A percentile compares a stretch with the other conserved stretches of the same genome.
These are phyloP conservation scores for Charadrius vociferus DNA, from an alignment of 2,113 vertebrate species.

Conservation along the genomic window DNA sequence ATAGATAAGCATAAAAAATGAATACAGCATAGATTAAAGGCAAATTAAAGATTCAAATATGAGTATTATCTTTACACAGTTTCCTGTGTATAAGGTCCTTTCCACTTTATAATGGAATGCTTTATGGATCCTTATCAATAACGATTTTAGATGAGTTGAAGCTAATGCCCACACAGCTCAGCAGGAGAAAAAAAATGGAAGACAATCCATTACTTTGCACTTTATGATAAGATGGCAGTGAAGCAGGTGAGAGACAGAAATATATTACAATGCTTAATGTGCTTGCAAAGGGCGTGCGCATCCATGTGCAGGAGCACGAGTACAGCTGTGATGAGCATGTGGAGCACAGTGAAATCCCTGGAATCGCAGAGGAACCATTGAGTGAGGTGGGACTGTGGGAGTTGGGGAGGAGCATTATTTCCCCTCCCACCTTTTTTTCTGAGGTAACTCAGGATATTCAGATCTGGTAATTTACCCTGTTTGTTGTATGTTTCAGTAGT, in stretches of 20 bases:
- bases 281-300: background rate
- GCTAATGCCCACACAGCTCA: background rate
- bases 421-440: background rate
- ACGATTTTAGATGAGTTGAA: background rate
- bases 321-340: background rate
- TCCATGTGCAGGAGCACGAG: fast-evolving
- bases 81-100: background rate
- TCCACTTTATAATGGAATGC: background rate
- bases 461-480: background rate
- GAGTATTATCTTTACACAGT: background rate
- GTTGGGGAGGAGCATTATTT: background rate
- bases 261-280: background rate
- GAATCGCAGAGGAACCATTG: background rate
- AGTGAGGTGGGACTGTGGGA: background rate
- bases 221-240: background rate
- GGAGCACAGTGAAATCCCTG: background rate
- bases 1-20: background rate
- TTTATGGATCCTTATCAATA: background rate
- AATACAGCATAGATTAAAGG: background rate
- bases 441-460: background rate
- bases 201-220: background rate
- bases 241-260: background rate
- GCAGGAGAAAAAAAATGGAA: background rate
- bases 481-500: background rate
- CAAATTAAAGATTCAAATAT: background rate